Base-by-base conservation (phyloP, 2,797 vertebrate species). In the Crocodylus rhombifer region DNA sequence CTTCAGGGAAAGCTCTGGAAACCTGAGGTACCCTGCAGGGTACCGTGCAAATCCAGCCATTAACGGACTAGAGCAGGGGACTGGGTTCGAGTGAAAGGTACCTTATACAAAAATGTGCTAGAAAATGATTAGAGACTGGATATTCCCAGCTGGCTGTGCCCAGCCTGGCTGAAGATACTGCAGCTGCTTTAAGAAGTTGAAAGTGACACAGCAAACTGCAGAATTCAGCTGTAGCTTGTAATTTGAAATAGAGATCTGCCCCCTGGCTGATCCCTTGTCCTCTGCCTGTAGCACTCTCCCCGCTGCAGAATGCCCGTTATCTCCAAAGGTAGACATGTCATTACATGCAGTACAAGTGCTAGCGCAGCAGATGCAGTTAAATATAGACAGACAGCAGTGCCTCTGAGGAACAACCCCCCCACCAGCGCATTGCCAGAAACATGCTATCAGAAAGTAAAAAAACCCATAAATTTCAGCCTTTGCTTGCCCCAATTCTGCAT, bases 371-470 rank as follows among this genome's bases (percentile, higher is more conserved):
- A 63, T 36, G 51, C 14, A 0, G 1, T 42, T 65, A 11, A 56
- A 5, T 18, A 64, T 25, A 65, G 63, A 28, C 0, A 36, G 1
- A 71, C 82, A 63, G 78, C 61, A 28, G 57, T 2, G 30, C 81
- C 16, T 67, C 64, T n/a, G 64, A 83, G 82, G 56, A 83, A 15
- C 82, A 18, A 60, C 33, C n/a, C 17, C 0, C 26, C 7, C 62
- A 30, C 14, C 33, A 64, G 67, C 1, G 58, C 55, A 13, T 7
- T 14, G 0, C 0, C 36, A 65, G 16, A 62, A 63, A 17, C 80
- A 23, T 0, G 0, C 57, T 57, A 64, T 36, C 82, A 42, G 1
- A 1, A 15, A 64, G 78, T 28, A 1, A 25, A 77, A 1, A 20
- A 7, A 12, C 80, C 61, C 18, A 2, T 7, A 1, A 16, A 17